phyloP scores from a whole-genome alignment of 2,113 vertebrate species.

The Indicator maculatus region DNA sequence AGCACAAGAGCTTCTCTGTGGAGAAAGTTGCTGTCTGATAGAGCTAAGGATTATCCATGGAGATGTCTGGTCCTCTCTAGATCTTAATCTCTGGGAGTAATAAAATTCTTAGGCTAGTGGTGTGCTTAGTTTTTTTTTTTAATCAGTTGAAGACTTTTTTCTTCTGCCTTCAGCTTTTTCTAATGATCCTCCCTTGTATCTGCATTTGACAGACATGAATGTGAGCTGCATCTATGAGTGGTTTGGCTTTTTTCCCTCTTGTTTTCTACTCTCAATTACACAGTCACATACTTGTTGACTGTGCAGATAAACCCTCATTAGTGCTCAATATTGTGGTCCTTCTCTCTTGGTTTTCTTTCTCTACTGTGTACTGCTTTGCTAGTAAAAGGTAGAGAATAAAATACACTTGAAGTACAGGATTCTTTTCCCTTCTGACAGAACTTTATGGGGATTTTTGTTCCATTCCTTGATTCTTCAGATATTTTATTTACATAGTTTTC shows the following conservation, averaged over 20 bases:
- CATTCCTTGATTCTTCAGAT: neutral
- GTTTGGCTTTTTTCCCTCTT: neutral
- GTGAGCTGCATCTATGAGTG: neutral
- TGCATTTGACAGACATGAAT: neutral
- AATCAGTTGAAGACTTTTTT: neutral
- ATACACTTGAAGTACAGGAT: neutral
- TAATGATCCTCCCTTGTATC: neutral
- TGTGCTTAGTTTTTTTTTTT: neutral
- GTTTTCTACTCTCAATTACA: neutral
- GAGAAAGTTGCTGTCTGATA: neutral
- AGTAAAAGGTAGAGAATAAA: neutral
- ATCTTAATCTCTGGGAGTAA: neutral
- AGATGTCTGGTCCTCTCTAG: neutral
- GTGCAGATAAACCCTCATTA: neutral
- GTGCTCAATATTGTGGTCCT: neutral
- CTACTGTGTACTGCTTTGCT: neutral
- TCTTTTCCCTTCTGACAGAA: neutral
- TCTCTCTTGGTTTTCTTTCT: neutral
- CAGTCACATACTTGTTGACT: neutral
- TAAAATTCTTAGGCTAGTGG: neutral
- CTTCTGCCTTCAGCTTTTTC: neutral
- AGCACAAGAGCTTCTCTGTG: neutral
- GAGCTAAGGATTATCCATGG: neutral
- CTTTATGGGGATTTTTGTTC: neutral
- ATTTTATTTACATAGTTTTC: neutral